Evolutionary conservation across 2,797 vertebrate genomes (phyloP).

Genomic region (Falco rusticolus): DNA sequence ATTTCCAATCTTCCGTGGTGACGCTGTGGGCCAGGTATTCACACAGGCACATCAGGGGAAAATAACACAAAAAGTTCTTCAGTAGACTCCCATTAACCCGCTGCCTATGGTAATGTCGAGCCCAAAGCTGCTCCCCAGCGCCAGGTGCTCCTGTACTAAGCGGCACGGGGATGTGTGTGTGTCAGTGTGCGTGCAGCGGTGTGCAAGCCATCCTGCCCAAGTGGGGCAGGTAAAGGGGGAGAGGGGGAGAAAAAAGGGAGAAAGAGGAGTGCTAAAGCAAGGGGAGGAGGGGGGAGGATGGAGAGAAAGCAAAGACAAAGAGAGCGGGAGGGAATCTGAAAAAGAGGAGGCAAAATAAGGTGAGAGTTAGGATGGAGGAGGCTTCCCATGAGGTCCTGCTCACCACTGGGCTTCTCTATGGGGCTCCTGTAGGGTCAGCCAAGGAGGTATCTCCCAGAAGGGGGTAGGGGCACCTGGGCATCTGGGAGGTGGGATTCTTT

Average conservation of each 20-base stretch:
- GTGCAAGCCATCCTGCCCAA: neutral
- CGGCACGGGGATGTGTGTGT: fast-evolving
- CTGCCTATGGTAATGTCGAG: neutral
- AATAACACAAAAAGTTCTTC: slow-evolving; percentile 32
- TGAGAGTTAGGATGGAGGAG: neutral
- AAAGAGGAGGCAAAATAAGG: neutral
- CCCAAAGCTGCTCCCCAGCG: neutral
- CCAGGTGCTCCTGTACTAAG: fast-evolving
- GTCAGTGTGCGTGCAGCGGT: neutral
- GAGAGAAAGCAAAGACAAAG: neutral
- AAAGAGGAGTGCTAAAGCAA: neutral
- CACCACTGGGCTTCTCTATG: fast-evolving
- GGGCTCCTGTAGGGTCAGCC: fast-evolving
- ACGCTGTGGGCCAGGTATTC: slow-evolving; percentile 66
- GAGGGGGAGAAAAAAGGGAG: neutral
- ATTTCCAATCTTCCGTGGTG: slow-evolving; percentile 63
- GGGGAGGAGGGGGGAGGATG: neutral
- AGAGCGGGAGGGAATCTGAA: neutral
- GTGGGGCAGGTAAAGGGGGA: neutral
- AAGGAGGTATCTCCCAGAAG: neutral
- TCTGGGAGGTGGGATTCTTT: neutral
- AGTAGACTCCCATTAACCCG: neutral
- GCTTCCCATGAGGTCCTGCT: fast-evolving
- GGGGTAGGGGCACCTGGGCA: neutral
- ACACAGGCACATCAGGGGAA: slow-evolving; percentile 11